Base-by-base conservation (phyloP, 2,888 invertebrate genomes). In the Laothoe populi region DNA sequence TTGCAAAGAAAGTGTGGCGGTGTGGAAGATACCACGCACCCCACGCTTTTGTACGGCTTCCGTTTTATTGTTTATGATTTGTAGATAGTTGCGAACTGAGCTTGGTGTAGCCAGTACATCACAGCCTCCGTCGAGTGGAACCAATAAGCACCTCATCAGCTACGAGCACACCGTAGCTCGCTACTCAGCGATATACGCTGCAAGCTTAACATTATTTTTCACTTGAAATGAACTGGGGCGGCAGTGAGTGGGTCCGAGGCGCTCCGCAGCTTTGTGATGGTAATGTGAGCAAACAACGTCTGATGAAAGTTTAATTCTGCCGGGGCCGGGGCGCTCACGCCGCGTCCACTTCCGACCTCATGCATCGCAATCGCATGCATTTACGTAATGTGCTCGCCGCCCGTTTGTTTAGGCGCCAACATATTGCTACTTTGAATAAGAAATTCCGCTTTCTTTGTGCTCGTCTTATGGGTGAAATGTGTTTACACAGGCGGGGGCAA, bases 351-450 rank as follows among this genome's bases (percentile, higher is more conserved):
- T 74, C 61, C 66, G 46, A 46, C 60, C 75, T 80, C 82, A 76
- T 82, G 83, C 83, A 81, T 80, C 71, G 74, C 73, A 68, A 81
- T 78, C 75, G 78, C 77, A 77, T 79, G 83, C 86, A 78, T 81
- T 80, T 78, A 76, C 81, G 82, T 78, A 80, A 82, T 79, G 80
- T 74, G 75, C 62, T 53, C 16, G 60, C 23, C 40, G 46, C 40
- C 48, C 88, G 87, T 90, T 89, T 84, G 84, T 84, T 87, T 86
- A 89, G 89, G 89, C 83, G 77, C 84, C 78, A 71, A 78, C 40
- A 79, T 87, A 88, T 88, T 86, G 89, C 88, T 83, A 84, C 87
- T 90, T 87, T 86, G 83, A 88, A 89, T 90, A 88, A 85, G 79
- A 84, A 71, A 86, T 86, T 81, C 75, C 75, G 67, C 66, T 66